phyloP scores from a whole-genome alignment of 2,888 invertebrate genomes.

The Pachycephus smyrnensis region DNA sequence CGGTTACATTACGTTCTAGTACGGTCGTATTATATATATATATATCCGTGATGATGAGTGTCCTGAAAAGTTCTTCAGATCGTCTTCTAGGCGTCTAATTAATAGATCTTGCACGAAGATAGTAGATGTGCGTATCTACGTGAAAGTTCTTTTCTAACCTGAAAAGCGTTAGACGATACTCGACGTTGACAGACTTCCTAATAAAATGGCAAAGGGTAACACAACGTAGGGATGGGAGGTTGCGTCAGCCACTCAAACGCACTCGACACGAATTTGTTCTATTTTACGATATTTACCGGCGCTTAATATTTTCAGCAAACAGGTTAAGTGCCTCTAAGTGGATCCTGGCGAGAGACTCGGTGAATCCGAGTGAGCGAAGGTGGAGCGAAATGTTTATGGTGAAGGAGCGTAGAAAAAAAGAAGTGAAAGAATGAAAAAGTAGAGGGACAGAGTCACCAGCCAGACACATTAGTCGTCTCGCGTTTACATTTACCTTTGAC shows the following conservation, averaged over 20 bases:
- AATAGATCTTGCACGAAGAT: neutral
- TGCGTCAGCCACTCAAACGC: slow-evolving; percentile 44
- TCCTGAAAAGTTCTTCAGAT: slow-evolving; percentile 9
- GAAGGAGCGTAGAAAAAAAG: slow-evolving; percentile 6
- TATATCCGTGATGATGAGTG: too few species aligned
- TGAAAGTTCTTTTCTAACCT: neutral
- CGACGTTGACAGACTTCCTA: neutral
- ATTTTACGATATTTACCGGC: slow-evolving; percentile 53
- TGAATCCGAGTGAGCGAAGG: slow-evolving; percentile 30
- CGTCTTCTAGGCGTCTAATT: neutral
- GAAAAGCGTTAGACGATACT: neutral
- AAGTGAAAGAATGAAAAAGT: slow-evolving; percentile 15
- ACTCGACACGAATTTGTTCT: slow-evolving; percentile 55
- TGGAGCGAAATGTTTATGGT: slow-evolving; percentile 20
- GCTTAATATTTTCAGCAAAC: slow-evolving; percentile 58
- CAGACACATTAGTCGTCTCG: slow-evolving; percentile 35
- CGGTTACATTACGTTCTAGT: slow-evolving; percentile 4
- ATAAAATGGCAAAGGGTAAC: neutral
- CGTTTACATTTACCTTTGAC: slow-evolving; percentile 37
- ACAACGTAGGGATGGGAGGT: neutral
- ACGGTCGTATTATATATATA: too few species aligned
- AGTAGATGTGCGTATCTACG: too few species aligned
- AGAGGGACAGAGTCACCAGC: slow-evolving; percentile 13
- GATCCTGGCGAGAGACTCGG: slow-evolving; percentile 24
- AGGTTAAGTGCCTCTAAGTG: slow-evolving; percentile 56